phyloP scores from a whole-genome alignment of 2,888 invertebrate species.

The Chrysodeixis includens region DNA sequence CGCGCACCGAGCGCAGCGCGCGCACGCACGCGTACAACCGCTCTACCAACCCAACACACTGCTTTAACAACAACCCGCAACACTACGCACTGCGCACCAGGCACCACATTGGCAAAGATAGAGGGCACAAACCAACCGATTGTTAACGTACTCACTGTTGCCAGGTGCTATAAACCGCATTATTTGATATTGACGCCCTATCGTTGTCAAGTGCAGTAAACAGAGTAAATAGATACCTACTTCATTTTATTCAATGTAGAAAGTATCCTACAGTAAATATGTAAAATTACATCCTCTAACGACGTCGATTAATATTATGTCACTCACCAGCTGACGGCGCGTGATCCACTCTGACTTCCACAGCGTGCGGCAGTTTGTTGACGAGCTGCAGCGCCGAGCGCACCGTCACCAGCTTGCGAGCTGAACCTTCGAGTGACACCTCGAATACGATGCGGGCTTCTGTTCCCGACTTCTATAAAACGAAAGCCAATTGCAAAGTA shows the following conservation, averaged over 20 bases:
- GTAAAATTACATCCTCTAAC: neutral
- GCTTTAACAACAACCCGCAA: neutral
- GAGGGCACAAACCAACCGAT: neutral
- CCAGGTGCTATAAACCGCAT: neutral
- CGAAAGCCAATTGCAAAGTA: neutral
- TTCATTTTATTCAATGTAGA: neutral
- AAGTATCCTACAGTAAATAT: neutral
- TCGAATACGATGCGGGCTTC: conserved; percentile 96
- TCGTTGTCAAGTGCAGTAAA: conserved; percentile 64
- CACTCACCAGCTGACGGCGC: conserved; percentile 70
- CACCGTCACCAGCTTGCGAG: conserved; percentile 97
- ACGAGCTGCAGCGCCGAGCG: conserved; percentile 95
- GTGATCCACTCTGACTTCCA: conserved; percentile 86
- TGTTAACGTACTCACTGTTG: neutral
- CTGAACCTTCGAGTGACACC: conserved; percentile 97
- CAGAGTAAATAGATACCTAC: conserved; percentile 38
- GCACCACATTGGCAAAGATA: neutral
- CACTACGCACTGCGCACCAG: neutral
- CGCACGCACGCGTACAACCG: conserved; percentile 52
- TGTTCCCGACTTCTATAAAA: conserved; percentile 74
- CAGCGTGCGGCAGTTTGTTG: conserved; percentile 93
- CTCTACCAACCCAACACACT: conserved; percentile 41
- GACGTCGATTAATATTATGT: neutral
- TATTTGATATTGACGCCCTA: conserved; percentile 23
- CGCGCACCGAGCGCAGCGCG: conserved; percentile 56